Evolutionary conservation across 2,888 invertebrate species (phyloP).

Genomic region (Gari tellinella): DNA sequence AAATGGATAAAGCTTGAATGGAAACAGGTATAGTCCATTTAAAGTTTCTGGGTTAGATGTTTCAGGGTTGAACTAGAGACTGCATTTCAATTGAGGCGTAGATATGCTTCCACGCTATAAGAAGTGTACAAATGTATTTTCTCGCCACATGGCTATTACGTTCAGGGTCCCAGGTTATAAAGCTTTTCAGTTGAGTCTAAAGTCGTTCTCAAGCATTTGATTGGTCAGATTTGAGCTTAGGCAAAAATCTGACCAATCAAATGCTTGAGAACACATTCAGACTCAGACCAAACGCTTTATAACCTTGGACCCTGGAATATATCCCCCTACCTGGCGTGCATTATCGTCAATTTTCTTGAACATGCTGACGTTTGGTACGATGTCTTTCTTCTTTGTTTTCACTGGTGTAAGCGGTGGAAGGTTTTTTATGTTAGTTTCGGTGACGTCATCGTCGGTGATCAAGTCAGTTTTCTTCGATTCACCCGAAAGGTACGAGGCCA

Average conservation of each 20-base stretch:
- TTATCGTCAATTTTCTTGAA: constrained; percentile 61
- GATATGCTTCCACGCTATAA: background rate
- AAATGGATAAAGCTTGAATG: too few species aligned
- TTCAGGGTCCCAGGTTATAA: background rate
- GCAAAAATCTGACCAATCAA: too few species aligned
- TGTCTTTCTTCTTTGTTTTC: constrained; percentile 42
- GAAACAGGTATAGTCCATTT: too few species aligned
- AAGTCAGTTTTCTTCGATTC: constrained; percentile 44
- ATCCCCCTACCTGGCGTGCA: constrained; percentile 52
- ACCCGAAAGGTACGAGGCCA: constrained; percentile 53
- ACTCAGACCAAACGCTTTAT: too few species aligned
- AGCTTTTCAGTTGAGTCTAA: too few species aligned
- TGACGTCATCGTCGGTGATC: constrained; percentile 2
- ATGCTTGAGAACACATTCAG: too few species aligned
- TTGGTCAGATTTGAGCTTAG: too few species aligned
- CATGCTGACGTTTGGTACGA: constrained; percentile 32
- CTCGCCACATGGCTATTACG: background rate
- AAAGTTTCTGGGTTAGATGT: too few species aligned
- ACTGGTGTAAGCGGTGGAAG: constrained; percentile 45
- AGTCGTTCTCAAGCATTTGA: too few species aligned
- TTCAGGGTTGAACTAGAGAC: too few species aligned
- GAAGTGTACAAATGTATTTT: background rate
- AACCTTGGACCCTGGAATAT: too few species aligned
- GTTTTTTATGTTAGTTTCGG: constrained; percentile 8
- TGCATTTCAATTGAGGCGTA: too few species aligned